A percentile compares a stretch with the other conserved stretches of the same genome.
Evolutionary conservation across 2,888 invertebrate species (phyloP).

Genomic region (Pseudococcus viburni): DNA sequence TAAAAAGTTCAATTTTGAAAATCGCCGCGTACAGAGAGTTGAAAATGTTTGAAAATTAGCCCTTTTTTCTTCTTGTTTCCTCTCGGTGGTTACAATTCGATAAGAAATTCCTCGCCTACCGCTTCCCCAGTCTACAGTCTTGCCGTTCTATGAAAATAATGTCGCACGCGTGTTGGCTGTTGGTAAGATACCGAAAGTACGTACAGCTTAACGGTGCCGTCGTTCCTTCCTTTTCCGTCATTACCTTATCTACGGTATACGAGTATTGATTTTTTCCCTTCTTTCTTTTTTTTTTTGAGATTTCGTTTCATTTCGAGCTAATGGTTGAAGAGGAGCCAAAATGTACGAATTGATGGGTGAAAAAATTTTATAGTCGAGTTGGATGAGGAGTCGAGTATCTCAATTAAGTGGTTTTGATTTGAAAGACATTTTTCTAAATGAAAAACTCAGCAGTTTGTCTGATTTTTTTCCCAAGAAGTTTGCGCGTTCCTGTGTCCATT

Average conservation of each 20-base stretch:
- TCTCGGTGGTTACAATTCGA: background rate
- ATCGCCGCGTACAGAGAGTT: background rate
- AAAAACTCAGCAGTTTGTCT: too few species aligned
- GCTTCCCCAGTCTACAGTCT: background rate
- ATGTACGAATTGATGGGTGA: background rate
- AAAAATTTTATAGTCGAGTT: background rate
- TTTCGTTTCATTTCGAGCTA: slow-evolving; percentile 23
- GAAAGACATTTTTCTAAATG: too few species aligned
- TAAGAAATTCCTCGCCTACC: background rate
- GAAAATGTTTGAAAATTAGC: slow-evolving; percentile 3
- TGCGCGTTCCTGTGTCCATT: too few species aligned
- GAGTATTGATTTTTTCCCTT: background rate
- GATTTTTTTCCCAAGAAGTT: too few species aligned
- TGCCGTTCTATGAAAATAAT: background rate
- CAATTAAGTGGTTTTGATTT: too few species aligned
- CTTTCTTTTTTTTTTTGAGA: background rate
- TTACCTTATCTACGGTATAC: slow-evolving; percentile 25
- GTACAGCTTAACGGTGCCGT: background rate
- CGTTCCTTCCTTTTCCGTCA: slow-evolving; percentile 20
- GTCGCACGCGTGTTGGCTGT: slow-evolving; percentile 35
- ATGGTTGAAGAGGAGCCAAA: background rate
- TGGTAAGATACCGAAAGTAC: slow-evolving; percentile 25
- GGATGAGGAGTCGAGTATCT: too few species aligned
- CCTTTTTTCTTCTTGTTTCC: background rate
- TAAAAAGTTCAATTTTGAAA: slow-evolving; percentile 18